Base-by-base conservation (phyloP, 2,797 vertebrate genomes). In the Ptychadena robeensis region DNA sequence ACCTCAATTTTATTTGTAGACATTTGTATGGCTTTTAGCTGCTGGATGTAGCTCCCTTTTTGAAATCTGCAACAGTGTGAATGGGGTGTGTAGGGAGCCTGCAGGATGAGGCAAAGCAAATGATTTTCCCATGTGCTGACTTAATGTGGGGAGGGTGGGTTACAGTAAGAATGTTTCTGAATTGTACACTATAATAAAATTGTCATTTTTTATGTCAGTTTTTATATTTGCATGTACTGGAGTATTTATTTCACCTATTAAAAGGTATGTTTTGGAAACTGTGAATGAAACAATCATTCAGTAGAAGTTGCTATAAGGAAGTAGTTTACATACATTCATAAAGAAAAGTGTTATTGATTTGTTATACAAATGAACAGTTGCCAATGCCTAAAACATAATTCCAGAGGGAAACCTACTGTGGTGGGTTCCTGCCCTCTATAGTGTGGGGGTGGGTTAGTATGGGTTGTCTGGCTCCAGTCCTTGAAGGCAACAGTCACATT, bases 161-260 rank as follows among this genome's bases (percentile, higher is more conserved):
- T 98, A 95, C 95, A 96, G 94, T 96, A 95, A 95, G 94, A 90
- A 94, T 95, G 94, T 93, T 94, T 93, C 94, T 93, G 93, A 93
- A 93, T 95, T 94, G 96, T 96, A 98, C 96, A 98, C 96, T 97
- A 97, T 97, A 94, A 90, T 94, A 94, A 95, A 95, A 95, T 95
- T 94, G 93, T 95, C 92, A 94, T 95, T 79, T 73, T 75, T 31
- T 15, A 93, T 93, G 94, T 95, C 92, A 88, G 93, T 96, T 96
- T 95, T 94, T 95, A 95, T 93, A 53, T 94, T 94, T 97, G 96
- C 97, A 98, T 98, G 96, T 98, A 97, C 96, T 95, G 95, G 96
- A 98, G 96, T 99, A 99, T 99, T 98, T 98, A 99, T 99, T 99
- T 97, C 96, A 96, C 93, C 92, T 95, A 98, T 98, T 98, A 98